Conservation (phyloP, 2,113 vertebrate genomes). For the Aldabrachelys gigantea region DNA sequence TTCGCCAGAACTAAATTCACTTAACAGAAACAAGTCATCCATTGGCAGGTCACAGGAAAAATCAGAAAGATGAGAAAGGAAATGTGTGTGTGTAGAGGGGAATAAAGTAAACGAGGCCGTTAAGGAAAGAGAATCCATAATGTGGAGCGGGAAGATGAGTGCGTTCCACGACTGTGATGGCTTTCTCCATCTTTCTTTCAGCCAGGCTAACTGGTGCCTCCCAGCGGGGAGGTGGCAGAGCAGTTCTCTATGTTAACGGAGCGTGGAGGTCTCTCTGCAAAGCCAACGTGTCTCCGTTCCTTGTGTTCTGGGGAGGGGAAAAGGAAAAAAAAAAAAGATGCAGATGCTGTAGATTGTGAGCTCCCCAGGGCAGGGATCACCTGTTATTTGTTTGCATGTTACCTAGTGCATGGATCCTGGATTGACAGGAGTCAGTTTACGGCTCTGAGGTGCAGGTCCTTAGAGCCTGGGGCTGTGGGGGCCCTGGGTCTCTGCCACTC, state of each 20-base stretch:
- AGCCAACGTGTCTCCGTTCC: constrained; percentile 55
- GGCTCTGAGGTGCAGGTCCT: neutral
- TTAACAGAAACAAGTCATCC: constrained; percentile 9
- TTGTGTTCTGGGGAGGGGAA: neutral
- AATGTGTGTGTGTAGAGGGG: neutral
- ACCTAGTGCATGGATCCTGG: neutral
- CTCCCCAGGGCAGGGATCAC: neutral
- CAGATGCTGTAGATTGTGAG: neutral
- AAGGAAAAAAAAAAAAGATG: neutral
- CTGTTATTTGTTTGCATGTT: neutral
- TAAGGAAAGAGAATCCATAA: neutral
- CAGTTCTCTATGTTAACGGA: constrained; percentile 49
- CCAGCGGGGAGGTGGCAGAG: constrained; percentile 59
- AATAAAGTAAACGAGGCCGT: neutral
- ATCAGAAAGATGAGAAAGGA: neutral
- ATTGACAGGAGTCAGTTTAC: neutral
- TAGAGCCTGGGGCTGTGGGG: neutral
- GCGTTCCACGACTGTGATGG: neutral
- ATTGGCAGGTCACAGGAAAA: neutral
- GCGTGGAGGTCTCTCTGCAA: constrained; percentile 26
- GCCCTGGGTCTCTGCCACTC: neutral
- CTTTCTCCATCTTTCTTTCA: neutral
- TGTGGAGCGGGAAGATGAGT: neutral
- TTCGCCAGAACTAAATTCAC: neutral
- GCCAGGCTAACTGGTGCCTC: constrained; percentile 56